These are phyloP conservation scores for Mastacembelus armatus DNA, from an alignment of 2,797 vertebrate species.

Conservation along the genomic window DNA sequence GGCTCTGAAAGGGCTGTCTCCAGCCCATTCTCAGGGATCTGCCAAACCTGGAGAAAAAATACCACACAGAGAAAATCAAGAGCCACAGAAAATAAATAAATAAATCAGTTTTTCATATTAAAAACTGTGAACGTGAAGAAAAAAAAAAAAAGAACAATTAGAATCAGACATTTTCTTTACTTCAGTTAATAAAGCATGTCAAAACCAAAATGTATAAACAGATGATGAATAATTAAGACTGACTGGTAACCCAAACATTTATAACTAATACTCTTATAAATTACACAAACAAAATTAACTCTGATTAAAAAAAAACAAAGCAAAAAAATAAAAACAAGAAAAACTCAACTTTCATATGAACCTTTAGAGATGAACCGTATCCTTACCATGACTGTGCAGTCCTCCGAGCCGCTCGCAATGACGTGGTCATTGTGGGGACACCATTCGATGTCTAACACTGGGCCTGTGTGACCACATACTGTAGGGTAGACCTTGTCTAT, in stretches of 20 bases:
- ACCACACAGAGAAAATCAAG: no score
- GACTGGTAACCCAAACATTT: no score
- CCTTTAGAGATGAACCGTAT: background rate
- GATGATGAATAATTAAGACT: no score
- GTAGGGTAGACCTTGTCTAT: slow-evolving; percentile 98
- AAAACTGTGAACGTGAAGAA: no score
- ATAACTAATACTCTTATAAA: no score
- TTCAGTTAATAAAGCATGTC: background rate
- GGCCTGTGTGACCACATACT: slow-evolving; percentile 97
- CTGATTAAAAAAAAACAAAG: no score
- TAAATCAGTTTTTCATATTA: no score
- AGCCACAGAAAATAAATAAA: no score
- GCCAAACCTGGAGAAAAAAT: slow-evolving; percentile 89
- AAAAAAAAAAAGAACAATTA: background rate
- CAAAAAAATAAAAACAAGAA: no score
- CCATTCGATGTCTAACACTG: slow-evolving; percentile 97
- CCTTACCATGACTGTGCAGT: slow-evolving; percentile 96
- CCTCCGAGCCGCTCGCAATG: slow-evolving; percentile 97
- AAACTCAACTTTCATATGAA: background rate
- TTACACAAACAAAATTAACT: background rate
- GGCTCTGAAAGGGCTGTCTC: slow-evolving; percentile 91
- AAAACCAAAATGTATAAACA: background rate
- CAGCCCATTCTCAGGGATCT: slow-evolving; percentile 96
- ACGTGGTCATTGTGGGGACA: slow-evolving; percentile 97
- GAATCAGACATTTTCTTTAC: background rate